Percentiles rank a stretch among this genome's conserved stretches.
phyloP scores from a whole-genome alignment of 1,140 invertebrate species.

The Araneus ventricosus region DNA sequence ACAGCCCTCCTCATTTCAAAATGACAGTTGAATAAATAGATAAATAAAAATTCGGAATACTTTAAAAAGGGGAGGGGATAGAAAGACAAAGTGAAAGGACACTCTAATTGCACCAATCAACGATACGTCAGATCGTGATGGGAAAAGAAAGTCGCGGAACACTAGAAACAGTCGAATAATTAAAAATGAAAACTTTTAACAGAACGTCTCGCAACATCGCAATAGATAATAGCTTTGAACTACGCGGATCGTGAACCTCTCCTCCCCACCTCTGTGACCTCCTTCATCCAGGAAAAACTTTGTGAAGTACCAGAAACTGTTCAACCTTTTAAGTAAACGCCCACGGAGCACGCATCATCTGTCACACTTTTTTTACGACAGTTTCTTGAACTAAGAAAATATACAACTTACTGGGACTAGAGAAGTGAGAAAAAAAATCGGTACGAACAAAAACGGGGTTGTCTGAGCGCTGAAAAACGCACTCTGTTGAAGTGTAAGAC shows the following conservation, averaged over 20 bases:
- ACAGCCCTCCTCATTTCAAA: neutral
- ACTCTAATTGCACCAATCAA: neutral
- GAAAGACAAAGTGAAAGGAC: neutral
- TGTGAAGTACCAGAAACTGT: neutral
- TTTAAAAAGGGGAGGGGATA: neutral
- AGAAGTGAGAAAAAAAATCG: neutral
- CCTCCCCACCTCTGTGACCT: slow-evolving; percentile 2
- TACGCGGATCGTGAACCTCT: neutral
- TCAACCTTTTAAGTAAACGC: slow-evolving; percentile 27
- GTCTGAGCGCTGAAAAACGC: neutral
- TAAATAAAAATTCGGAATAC: neutral
- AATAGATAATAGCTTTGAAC: slow-evolving; percentile 24
- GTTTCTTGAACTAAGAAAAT: neutral
- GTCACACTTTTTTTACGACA: neutral
- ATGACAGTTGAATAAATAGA: neutral
- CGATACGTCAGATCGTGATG: neutral
- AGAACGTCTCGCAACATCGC: slow-evolving; percentile 11
- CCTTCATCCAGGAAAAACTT: slow-evolving; percentile 30
- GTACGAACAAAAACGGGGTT: neutral
- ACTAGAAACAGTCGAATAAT: neutral
- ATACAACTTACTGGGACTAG: neutral
- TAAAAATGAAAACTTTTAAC: neutral
- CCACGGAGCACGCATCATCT: slow-evolving; percentile 24
- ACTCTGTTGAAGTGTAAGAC: too few species aligned
- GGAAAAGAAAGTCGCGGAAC: neutral